phyloP scores from a whole-genome alignment of 2,888 invertebrate species.

The Leptinotarsa rubiginosa region DNA sequence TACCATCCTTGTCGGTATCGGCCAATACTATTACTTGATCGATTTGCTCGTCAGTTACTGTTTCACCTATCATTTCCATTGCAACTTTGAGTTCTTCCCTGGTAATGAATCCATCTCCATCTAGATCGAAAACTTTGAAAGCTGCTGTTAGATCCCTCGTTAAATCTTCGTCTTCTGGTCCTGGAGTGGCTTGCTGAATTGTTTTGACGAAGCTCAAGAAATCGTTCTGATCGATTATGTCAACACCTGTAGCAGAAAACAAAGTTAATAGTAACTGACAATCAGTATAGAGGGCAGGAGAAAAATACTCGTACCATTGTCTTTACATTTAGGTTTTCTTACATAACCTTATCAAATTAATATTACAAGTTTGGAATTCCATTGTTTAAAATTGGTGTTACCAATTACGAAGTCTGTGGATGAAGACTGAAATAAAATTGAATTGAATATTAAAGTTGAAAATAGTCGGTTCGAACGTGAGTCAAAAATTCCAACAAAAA shows the following conservation, averaged over 20 bases:
- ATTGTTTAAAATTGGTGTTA: no score
- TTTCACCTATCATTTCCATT: slow-evolving; percentile 87
- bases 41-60: slow-evolving; percentile 79
- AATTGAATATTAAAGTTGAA: no score
- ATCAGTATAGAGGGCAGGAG: slow-evolving; percentile 51
- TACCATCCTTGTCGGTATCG: slow-evolving; percentile 83
- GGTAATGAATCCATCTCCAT: slow-evolving; percentile 90
- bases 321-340: neutral
- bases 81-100: slow-evolving; percentile 81
- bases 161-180: slow-evolving; percentile 72
- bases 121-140: slow-evolving; percentile 90
- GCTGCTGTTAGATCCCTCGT: slow-evolving; percentile 87
- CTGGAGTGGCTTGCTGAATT: slow-evolving; percentile 77
- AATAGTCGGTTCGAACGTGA: no score
- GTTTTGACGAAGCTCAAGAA: slow-evolving; percentile 83
- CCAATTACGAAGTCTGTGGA: no score
- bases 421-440: no score
- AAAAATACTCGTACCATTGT: neutral
- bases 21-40: slow-evolving; percentile 80
- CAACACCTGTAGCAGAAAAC: slow-evolving; percentile 70
- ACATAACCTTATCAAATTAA: no score
- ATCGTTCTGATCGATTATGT: slow-evolving; percentile 81
- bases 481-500: no score
- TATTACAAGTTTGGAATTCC: no score
- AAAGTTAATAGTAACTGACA: no score